Conservation (phyloP, 2,888 invertebrate genomes). For the Corbicula japonica region DNA sequence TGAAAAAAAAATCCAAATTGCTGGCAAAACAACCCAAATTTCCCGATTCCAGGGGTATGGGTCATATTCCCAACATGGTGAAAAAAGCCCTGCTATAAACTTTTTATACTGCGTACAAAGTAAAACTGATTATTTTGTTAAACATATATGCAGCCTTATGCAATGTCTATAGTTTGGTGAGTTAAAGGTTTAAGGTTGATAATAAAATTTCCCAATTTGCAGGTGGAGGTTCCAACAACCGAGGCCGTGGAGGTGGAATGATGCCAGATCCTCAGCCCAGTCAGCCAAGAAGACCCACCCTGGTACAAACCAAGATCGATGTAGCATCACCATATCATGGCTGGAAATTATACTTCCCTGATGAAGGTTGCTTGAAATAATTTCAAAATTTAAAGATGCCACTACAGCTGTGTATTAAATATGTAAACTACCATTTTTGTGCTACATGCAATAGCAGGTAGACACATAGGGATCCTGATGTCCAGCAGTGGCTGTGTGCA, state of each 20-base stretch:
- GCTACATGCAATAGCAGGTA: background rate
- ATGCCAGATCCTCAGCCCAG: constrained; percentile 74
- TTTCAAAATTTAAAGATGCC: background rate
- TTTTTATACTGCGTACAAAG: no score
- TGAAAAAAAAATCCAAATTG: no score
- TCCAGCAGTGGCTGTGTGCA: background rate
- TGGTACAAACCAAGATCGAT: constrained; percentile 79
- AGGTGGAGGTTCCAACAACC: constrained; percentile 9
- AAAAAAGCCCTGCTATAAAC: no score
- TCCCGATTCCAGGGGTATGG: no score
- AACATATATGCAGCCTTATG: background rate
- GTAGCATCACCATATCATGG: constrained; percentile 88
- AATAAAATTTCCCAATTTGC: background rate
- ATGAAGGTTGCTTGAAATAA: constrained; percentile 88
- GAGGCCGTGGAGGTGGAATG: constrained; percentile 55
- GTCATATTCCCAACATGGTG: no score
- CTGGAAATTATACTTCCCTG: constrained; percentile 93
- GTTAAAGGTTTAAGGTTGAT: no score
- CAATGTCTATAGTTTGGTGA: background rate
- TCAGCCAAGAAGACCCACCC: constrained; percentile 55
- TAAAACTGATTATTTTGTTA: background rate
- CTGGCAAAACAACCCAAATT: no score
- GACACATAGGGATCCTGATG: background rate
- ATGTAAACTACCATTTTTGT: background rate
- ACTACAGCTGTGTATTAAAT: background rate